Evolutionary conservation across 2,113 vertebrate species (phyloP), one percentile per base, ranked within the genome.

Genomic region (Mungos mungo): DNA sequence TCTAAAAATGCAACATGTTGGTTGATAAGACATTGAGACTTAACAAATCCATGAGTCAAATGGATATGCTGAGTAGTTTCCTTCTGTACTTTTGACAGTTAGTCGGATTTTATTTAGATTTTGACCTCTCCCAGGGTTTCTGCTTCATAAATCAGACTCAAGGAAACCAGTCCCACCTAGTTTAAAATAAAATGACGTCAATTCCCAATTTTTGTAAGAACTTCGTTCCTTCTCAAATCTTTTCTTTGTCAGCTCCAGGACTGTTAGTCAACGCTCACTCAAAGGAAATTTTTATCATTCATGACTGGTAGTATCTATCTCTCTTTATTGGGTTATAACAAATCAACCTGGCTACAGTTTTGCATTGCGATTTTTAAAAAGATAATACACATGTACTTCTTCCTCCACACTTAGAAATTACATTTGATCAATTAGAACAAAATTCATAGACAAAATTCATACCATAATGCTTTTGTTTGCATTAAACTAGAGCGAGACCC

Each of bases 71-170:
- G 19, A 84, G 60, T 38, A 16, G 35, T 93, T 71, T 93, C 41
- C 74, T 89, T 92, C 13, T 76, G 18, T 71, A 71, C 6, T 12
- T 86, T 82, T 81, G 52, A 83, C 38, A 84, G 45, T 47, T 85
- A 47, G 81, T 63, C 97, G 77, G 86, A 80, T 35, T 87, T 83
- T 76, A 79, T 63, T 96, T 90, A 89, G 31, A 93, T 87, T 93
- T 84, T 57, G 80, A 77, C 21, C 23, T 92, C 69, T 93, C 38
- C 35, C 4, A 66, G 60, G 33, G 90, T 82, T 90, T 47, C 16
- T 6, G 77, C 79, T 89, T 92, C 29, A 13, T 69, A 13, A 71
- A 2, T 96, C 25, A 95, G 47, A 96, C 35, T 54, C 13, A 33
- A 45, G 10, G 25, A 83, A 92, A 60, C 29, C 31, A 79, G 27